Conservation (phyloP, 2,113 vertebrate genomes). For the Nestor notabilis region DNA sequence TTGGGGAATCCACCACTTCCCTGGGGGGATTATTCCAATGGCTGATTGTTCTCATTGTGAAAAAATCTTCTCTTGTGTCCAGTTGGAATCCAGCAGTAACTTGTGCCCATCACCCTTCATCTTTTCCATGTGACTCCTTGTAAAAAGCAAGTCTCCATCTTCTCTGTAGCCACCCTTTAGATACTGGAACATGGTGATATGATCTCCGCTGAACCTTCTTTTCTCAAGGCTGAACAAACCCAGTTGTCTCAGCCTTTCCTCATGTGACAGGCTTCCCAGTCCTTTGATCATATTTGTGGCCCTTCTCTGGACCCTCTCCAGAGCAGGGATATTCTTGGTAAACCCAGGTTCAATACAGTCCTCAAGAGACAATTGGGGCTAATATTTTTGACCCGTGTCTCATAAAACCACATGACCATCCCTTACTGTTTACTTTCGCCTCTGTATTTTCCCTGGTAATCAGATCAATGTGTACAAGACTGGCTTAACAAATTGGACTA, state of each 20-base stretch:
- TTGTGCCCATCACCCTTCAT: neutral
- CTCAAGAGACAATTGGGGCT: neutral
- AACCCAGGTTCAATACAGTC: neutral
- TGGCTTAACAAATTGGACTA: conserved; percentile 30
- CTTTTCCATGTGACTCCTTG: neutral
- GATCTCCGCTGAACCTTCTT: neutral
- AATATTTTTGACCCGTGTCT: neutral
- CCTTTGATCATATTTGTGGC: neutral
- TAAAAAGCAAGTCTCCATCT: neutral
- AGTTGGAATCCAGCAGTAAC: neutral
- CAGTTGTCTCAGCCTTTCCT: neutral
- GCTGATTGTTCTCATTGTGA: neutral
- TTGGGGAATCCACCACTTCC: neutral
- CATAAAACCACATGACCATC: neutral
- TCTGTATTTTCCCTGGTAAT: conserved; percentile 23
- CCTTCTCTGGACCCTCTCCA: neutral
- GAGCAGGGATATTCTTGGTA: neutral
- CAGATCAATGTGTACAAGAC: neutral
- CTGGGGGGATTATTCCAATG: neutral
- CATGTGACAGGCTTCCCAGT: neutral
- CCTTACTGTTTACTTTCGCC: conserved; percentile 22
- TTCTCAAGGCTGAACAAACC: neutral
- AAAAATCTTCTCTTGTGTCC: neutral
- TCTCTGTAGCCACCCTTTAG: neutral
- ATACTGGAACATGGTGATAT: neutral